A percentile compares a stretch with the other conserved stretches of the same genome.
These are phyloP conservation scores for Helobdella robusta DNA, from an alignment of 2,888 invertebrate genomes.

Conservation along the genomic window DNA sequence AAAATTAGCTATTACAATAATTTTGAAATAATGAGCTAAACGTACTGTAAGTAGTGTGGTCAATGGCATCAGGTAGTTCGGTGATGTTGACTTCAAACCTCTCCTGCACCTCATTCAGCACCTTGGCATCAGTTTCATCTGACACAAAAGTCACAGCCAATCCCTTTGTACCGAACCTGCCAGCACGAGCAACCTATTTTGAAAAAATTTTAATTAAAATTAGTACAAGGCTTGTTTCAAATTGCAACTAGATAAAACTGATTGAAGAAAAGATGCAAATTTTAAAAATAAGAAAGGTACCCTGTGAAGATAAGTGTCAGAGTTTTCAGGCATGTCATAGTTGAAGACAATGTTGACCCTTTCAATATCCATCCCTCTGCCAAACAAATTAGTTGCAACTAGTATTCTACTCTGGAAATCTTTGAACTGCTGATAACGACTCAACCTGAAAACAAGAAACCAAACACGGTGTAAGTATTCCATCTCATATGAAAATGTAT, in stretches of 20 bases:
- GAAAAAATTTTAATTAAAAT: not conserved
- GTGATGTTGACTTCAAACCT: conserved; percentile 97
- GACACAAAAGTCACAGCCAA: conserved; percentile 96
- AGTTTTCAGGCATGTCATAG: conserved; percentile 99
- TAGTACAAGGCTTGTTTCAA: not conserved
- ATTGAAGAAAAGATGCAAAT: too few relatives aligned
- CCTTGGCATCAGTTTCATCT: conserved; percentile 92
- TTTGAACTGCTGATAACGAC: conserved; percentile 95
- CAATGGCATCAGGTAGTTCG: conserved; percentile 94
- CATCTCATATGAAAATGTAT: not conserved
- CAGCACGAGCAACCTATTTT: conserved; percentile 77
- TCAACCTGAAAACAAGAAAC: conserved; percentile 50
- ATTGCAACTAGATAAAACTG: not conserved
- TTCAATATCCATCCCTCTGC: conserved; percentile 99
- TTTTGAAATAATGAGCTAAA: conserved; percentile 20
- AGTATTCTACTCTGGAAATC: conserved; percentile 97
- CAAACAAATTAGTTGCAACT: conserved; percentile 96
- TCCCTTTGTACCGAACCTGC: conserved; percentile 95
- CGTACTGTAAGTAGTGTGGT: conserved; percentile 80
- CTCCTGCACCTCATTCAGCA: conserved; percentile 94
- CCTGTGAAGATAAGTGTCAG: conserved; percentile 93
- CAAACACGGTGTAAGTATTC: not conserved
- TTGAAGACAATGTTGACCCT: conserved; percentile 98
- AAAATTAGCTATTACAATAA: too few relatives aligned
- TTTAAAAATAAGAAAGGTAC: too few relatives aligned